Evolutionary conservation across 92 coral and sea anemone genomes (phyloP).

Genomic region (Porites cylindrica): DNA sequence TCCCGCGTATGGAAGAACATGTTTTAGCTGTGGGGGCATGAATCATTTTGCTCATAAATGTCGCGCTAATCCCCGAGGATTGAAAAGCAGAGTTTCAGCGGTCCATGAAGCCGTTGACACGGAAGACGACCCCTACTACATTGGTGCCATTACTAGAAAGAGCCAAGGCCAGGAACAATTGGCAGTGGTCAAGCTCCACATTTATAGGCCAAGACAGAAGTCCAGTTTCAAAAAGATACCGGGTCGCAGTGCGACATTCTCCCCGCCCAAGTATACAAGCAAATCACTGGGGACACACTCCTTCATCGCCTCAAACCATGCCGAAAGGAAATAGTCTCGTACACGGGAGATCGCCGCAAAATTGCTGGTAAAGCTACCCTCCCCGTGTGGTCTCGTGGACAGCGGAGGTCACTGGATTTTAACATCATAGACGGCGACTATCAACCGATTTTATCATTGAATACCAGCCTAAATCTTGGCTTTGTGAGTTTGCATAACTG

Average conservation of each 20-base stretch:
- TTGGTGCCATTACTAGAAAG: slow-evolving; percentile 15
- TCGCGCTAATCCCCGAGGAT: slow-evolving; percentile 1
- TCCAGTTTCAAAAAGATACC: slow-evolving; percentile 33
- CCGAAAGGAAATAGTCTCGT: slow-evolving; percentile 50
- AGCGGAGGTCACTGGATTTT: slow-evolving; percentile 4
- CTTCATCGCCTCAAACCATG: slow-evolving; percentile 20
- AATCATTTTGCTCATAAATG: slow-evolving; percentile 29
- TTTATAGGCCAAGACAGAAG: slow-evolving; percentile 2
- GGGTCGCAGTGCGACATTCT: slow-evolving; percentile 52
- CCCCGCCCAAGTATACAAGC: slow-evolving; percentile 22
- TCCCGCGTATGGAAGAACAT: slow-evolving; percentile 35
- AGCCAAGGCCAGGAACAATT: not conserved
- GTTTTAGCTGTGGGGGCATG: slow-evolving; percentile 23
- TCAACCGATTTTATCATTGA: slow-evolving; percentile 36
- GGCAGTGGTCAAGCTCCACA: slow-evolving; percentile 21
- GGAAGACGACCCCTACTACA: slow-evolving; percentile 38
- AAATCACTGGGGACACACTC: slow-evolving; percentile 38
- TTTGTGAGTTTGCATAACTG: slow-evolving; percentile 36
- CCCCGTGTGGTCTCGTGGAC: slow-evolving; percentile 30
- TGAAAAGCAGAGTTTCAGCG: slow-evolving; percentile 4
- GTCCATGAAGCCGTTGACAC: not conserved
- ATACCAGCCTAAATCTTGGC: slow-evolving; percentile 31
- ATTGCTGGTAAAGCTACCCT: slow-evolving; percentile 40
- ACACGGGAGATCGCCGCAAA: slow-evolving; percentile 62
- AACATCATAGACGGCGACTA: slow-evolving; percentile 34